Evolutionary conservation across 2,888 invertebrate species (phyloP).

Genomic region (Drosophila barbarae): DNA sequence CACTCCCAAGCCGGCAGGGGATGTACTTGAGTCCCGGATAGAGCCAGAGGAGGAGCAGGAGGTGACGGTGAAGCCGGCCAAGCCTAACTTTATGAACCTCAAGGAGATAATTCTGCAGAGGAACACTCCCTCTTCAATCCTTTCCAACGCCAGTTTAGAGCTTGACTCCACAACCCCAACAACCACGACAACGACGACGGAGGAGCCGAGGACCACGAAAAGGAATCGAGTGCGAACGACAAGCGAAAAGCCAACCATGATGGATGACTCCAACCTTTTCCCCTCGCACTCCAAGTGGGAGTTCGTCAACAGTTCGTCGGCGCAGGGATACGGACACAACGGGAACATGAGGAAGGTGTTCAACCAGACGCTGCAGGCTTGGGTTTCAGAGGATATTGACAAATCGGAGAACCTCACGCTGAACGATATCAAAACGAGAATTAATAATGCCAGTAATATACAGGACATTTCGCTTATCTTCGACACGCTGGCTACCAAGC

Average conservation of each 20-base stretch:
- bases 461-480: slow-evolving; percentile 85
- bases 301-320: slow-evolving; percentile 81
- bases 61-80: slow-evolving; percentile 38
- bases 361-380: slow-evolving; percentile 84
- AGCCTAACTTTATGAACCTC: slow-evolving; percentile 78
- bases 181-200: slow-evolving; percentile 39
- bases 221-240: slow-evolving; percentile 65
- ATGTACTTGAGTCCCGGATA: slow-evolving; percentile 86
- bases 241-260: slow-evolving; percentile 63
- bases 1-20: slow-evolving; percentile 29
- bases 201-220: slow-evolving; percentile 56
- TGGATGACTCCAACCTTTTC: slow-evolving; percentile 78
- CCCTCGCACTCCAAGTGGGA: slow-evolving; percentile 82
- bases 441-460: slow-evolving; percentile 80
- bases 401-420: slow-evolving; percentile 74
- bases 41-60: slow-evolving; percentile 81
- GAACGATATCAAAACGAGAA: slow-evolving; percentile 74
- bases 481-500: slow-evolving; percentile 82
- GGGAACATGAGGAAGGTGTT: slow-evolving; percentile 82
- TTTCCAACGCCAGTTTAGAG: slow-evolving; percentile 22
- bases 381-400: slow-evolving; percentile 82
- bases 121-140: slow-evolving; percentile 54
- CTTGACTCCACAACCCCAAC: slow-evolving; percentile 20
- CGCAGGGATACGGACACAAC: slow-evolving; percentile 64
- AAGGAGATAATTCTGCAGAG: slow-evolving; percentile 78